Evolutionary conservation across 2,113 vertebrate species (phyloP).

Genomic region (Peromyscus polionotus): DNA sequence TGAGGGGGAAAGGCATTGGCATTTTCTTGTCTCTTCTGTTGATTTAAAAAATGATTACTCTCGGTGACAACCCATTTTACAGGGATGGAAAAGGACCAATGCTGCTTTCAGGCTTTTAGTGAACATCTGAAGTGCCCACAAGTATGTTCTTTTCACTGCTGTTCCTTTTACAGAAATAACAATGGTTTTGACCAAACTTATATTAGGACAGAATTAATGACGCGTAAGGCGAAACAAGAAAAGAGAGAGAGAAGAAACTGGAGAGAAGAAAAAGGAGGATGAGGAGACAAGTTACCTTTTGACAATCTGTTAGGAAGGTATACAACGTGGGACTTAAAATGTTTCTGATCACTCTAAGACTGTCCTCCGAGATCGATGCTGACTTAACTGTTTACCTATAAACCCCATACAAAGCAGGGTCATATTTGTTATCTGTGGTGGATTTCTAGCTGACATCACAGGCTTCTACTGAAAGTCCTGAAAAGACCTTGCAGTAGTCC

Average conservation of each 20-base stretch:
- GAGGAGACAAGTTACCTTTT: constrained; percentile 85
- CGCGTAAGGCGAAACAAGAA: constrained; percentile 81
- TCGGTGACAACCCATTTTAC: constrained; percentile 84
- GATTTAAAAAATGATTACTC: constrained; percentile 82
- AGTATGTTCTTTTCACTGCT: constrained; percentile 93
- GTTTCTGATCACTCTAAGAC: constrained; percentile 85
- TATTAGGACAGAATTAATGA: constrained; percentile 87
- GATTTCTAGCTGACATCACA: constrained; percentile 87
- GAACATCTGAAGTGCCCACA: constrained; percentile 99
- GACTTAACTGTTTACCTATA: constrained; percentile 90
- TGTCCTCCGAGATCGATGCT: constrained; percentile 89
- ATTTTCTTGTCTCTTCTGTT: constrained; percentile 87
- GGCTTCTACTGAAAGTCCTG: constrained; percentile 88
- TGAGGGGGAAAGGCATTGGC: constrained; percentile 87
- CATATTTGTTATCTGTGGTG: constrained; percentile 87
- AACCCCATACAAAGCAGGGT: constrained; percentile 90
- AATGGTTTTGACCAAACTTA: constrained; percentile 90
- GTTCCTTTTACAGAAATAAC: constrained; percentile 90
- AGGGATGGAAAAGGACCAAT: constrained; percentile 88
- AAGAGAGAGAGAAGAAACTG: constrained; percentile 43
- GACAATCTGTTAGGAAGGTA: constrained; percentile 94
- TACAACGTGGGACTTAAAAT: constrained; percentile 81
- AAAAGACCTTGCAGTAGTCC: constrained; percentile 90
- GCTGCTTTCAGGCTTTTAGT: constrained; percentile 94
- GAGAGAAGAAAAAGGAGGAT: constrained; percentile 79